Evolutionary conservation across 1,140 invertebrate genomes (phyloP).

Genomic region (Heliconius hewitsoni): DNA sequence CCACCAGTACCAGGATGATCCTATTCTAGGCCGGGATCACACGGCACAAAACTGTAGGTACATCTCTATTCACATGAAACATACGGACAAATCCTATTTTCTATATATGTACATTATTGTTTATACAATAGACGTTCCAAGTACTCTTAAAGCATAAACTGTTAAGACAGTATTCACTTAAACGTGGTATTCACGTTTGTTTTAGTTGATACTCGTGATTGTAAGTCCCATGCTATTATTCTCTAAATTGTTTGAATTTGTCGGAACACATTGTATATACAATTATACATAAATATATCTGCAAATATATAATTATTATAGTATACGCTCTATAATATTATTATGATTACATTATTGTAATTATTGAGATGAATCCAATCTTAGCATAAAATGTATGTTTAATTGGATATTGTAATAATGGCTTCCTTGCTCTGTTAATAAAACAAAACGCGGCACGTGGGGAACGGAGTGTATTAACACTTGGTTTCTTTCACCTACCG

Average conservation of each 20-base stretch:
- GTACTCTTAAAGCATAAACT: constrained; percentile 13
- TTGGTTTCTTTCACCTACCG: too few species aligned
- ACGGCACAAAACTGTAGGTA: too few species aligned
- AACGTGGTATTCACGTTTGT: constrained; percentile 18
- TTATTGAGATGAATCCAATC: background rate
- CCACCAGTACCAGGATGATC: too few species aligned
- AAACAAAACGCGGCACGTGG: too few species aligned
- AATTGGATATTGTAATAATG: too few species aligned
- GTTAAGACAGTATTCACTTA: constrained; percentile 30
- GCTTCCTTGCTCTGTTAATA: too few species aligned
- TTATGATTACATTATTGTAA: background rate
- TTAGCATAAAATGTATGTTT: too few species aligned
- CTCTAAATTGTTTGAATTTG: background rate
- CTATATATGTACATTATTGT: background rate
- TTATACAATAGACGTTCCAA: background rate
- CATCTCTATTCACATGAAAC: too few species aligned
- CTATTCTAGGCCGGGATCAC: too few species aligned
- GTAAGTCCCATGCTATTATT: background rate
- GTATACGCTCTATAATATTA: background rate
- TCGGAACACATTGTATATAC: background rate
- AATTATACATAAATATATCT: background rate
- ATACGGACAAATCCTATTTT: too few species aligned
- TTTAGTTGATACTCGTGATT: constrained; percentile 8
- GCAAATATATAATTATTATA: background rate
- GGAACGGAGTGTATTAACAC: too few species aligned